phyloP scores from a whole-genome alignment of 2,797 vertebrate genomes.

The Distichodus sexfasciatus region DNA sequence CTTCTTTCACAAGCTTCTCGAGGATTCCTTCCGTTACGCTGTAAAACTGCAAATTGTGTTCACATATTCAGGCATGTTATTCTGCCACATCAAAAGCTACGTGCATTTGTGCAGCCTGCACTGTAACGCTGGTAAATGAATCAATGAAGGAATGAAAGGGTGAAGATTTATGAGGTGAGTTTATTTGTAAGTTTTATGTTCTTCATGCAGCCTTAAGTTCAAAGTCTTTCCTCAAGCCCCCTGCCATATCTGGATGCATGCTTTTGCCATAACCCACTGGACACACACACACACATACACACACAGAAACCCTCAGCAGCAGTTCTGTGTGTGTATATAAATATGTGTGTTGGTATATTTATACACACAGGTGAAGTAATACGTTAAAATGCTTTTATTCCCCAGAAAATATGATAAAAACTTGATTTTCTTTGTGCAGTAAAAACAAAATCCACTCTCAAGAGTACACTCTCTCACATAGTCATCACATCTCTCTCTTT shows the following conservation, averaged over 20 bases:
- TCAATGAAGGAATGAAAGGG: conserved; percentile 19
- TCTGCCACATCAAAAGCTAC: neutral
- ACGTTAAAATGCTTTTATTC: too few relatives aligned
- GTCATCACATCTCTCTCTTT: too few relatives aligned
- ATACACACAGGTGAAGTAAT: neutral
- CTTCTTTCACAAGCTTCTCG: too few relatives aligned
- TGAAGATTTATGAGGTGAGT: conserved; percentile 20
- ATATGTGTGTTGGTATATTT: too few relatives aligned
- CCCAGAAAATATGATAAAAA: too few relatives aligned
- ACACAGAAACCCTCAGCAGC: neutral
- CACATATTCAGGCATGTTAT: neutral
- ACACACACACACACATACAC: conserved; percentile 12
- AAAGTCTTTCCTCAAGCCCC: conserved; percentile 36
- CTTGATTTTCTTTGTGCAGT: too few relatives aligned
- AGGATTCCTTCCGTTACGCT: neutral
- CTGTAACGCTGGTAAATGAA: neutral
- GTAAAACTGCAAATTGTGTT: neutral
- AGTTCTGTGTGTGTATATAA: too few relatives aligned
- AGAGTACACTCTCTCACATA: too few relatives aligned
- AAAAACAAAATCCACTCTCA: too few relatives aligned
- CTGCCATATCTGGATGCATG: conserved; percentile 44
- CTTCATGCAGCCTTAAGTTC: conserved; percentile 40
- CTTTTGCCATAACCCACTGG: conserved; percentile 44
- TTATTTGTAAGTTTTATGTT: conserved; percentile 29
- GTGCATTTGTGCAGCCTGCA: neutral